Percentiles rank a stretch among this genome's conserved stretches.
Evolutionary conservation across 2,113 vertebrate species (phyloP).

Genomic region (Perca flavescens): DNA sequence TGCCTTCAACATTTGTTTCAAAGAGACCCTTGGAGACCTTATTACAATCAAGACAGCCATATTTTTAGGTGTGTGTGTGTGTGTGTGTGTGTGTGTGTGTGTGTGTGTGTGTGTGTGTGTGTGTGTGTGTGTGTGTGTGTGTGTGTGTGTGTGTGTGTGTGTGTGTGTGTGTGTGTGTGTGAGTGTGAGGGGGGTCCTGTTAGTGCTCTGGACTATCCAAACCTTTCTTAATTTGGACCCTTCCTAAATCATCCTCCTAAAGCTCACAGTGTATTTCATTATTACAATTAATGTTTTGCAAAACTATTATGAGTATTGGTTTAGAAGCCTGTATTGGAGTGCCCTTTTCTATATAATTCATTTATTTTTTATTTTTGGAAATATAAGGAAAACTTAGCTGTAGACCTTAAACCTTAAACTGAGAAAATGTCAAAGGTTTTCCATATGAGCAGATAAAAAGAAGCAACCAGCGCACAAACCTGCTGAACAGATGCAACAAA

Average conservation of each 20-base stretch:
- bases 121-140: not conserved
- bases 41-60: constrained; percentile 59
- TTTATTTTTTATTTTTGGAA: not conserved
- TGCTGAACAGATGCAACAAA: constrained; percentile 39
- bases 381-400: not conserved
- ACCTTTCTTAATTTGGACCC: not conserved
- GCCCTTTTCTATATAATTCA: not conserved
- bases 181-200: not conserved
- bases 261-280: not conserved
- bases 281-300: not conserved
- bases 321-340: no score
- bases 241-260: not conserved
- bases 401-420: no score
- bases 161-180: constrained; percentile 12
- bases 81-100: not conserved
- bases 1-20: constrained; percentile 62
- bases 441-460: constrained; percentile 11
- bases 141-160: not conserved
- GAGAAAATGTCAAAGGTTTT: not conserved
- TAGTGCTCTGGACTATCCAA: not conserved
- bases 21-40: constrained; percentile 60
- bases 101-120: not conserved
- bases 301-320: no score
- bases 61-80: constrained; percentile 26
- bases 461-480: constrained; percentile 17